Evolutionary conservation across 2,113 vertebrate species (phyloP).

Genomic region (Dicaeum eximium): DNA sequence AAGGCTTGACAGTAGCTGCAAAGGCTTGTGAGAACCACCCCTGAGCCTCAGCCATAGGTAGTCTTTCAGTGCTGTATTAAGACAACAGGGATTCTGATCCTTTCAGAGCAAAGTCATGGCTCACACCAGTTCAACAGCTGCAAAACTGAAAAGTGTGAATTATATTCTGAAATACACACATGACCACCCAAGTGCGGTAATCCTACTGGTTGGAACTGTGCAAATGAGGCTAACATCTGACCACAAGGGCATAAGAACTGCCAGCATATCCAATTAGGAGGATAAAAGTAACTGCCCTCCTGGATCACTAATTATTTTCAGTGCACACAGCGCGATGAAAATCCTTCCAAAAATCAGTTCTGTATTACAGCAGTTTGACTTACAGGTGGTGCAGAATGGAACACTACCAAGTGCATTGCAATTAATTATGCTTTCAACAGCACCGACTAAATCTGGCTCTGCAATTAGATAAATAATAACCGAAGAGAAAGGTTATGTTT

Average conservation of each 20-base stretch:
- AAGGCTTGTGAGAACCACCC: not conserved
- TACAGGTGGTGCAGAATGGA: conserved; percentile 4
- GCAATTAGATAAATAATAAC: conserved; percentile 58
- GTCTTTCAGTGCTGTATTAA: not conserved
- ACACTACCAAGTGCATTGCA: conserved; percentile 1
- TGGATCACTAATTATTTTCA: conserved; percentile 49
- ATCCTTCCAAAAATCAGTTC: conserved; percentile 51
- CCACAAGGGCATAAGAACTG: not conserved
- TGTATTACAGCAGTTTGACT: conserved; percentile 47
- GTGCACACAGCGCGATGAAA: conserved; percentile 17
- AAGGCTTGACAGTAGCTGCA: not conserved
- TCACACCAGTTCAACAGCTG: not conserved
- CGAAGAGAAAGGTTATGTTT: conserved; percentile 30
- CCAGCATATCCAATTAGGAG: conserved; percentile 44
- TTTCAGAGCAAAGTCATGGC: not conserved
- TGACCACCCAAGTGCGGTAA: conserved; percentile 21
- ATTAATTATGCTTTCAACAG: conserved; percentile 58
- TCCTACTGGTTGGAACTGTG: not conserved
- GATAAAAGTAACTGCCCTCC: conserved; percentile 45
- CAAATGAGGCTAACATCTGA: conserved; percentile 30
- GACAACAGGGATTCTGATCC: not conserved
- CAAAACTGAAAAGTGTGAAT: not conserved
- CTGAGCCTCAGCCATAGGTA: not conserved
- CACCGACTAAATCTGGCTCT: conserved; percentile 8
- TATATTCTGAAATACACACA: not conserved